These are phyloP conservation scores for Indicator indicator DNA, from an alignment of 2,113 vertebrate genomes.

Conservation along the genomic window DNA sequence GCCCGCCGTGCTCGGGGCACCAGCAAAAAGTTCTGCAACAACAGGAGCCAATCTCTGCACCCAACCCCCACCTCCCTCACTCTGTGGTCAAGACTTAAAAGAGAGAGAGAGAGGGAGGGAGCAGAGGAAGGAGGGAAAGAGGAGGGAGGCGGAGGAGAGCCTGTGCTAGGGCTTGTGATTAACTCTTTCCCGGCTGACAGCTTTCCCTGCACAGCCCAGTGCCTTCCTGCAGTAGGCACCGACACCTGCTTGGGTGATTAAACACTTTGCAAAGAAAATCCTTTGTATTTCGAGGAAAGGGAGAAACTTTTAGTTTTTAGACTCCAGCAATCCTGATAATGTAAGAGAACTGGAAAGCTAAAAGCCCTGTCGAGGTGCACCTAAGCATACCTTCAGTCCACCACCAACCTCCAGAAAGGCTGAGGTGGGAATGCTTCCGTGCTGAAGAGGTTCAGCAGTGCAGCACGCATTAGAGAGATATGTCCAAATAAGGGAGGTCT, in stretches of 20 bases:
- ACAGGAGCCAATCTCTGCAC: not conserved
- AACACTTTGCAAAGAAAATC: not conserved
- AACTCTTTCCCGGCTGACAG: constrained; percentile 45
- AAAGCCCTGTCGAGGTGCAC: not conserved
- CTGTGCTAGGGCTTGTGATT: not conserved
- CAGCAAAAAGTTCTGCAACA: constrained; percentile 13
- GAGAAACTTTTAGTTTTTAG: not conserved
- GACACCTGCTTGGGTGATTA: not conserved
- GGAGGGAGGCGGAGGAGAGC: constrained; percentile 58
- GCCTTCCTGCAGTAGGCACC: not conserved
- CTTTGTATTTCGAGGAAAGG: not conserved
- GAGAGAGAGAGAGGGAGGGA: constrained; percentile 41
- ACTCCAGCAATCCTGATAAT: not conserved
- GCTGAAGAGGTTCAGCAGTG: not conserved
- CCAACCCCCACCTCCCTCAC: constrained; percentile 53
- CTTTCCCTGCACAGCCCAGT: not conserved
- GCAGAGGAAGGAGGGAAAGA: constrained; percentile 33
- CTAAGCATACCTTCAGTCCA: rapidly evolving
- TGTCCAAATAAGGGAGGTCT: not conserved
- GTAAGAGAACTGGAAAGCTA: not conserved
- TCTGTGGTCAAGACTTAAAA: constrained; percentile 65
- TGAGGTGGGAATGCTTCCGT: not conserved
- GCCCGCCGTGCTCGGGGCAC: not conserved
- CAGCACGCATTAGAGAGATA: not conserved
- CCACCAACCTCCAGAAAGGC: not conserved